phyloP scores from a whole-genome alignment of 2,888 invertebrate species.

The Nomada lathburiana region DNA sequence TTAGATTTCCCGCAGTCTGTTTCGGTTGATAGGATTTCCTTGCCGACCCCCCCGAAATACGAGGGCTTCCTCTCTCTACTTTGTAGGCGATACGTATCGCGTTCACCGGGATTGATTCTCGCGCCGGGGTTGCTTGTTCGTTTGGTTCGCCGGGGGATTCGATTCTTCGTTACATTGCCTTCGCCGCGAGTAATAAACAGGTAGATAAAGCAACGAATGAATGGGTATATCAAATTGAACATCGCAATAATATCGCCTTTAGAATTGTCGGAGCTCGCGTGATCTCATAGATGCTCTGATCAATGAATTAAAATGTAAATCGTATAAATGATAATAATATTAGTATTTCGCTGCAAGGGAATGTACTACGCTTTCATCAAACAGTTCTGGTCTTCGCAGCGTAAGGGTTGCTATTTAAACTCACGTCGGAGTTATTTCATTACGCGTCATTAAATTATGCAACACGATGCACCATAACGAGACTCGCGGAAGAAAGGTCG shows the following conservation, averaged over 20 bases:
- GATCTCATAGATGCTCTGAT: too few species aligned
- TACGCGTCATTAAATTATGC: neutral
- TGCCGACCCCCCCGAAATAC: neutral
- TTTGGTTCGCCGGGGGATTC: neutral
- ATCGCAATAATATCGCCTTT: too few species aligned
- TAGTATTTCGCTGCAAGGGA: too few species aligned
- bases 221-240: neutral
- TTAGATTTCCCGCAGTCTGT: slow-evolving; percentile 17
- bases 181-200: neutral
- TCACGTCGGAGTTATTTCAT: too few species aligned
- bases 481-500: neutral
- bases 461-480: neutral
- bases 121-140: slow-evolving; percentile 9
- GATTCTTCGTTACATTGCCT: neutral
- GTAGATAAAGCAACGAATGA: neutral
- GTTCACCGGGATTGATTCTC: slow-evolving; percentile 45
- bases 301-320: too few species aligned
- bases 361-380: too few species aligned
- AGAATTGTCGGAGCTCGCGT: too few species aligned
- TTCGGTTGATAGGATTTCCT: slow-evolving; percentile 47
- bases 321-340: too few species aligned
- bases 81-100: slow-evolving; percentile 46
- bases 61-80: slow-evolving; percentile 39
- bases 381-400: too few species aligned
- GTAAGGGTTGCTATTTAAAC: too few species aligned